Evolutionary conservation across 2,888 invertebrate genomes (phyloP), one percentile per base, ranked within the genome.

Genomic region (Baronia brevicornis): DNA sequence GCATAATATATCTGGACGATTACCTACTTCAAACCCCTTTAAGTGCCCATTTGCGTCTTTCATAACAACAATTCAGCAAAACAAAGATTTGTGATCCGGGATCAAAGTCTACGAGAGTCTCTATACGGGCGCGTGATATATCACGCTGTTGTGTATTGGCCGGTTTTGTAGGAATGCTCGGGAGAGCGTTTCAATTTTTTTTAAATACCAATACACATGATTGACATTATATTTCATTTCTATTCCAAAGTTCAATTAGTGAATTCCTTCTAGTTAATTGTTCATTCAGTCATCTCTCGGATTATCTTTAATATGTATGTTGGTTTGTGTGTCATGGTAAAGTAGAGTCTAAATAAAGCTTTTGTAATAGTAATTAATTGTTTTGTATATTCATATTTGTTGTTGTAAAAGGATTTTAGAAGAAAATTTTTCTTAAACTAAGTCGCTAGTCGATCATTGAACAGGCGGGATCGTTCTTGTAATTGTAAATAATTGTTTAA

Each of bases 101-200:
- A 44, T 36, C 55, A 51, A 56, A 56, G 58, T 56, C 54, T 48
- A 10, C 28, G 20, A n/a, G 20, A 5, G 17, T 15, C 9, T 20
- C 29, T 18, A 22, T 29, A 3, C 21, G 8, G 7, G 3, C 17
- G 35, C 35, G 35, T 35, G 35, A 25, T 35, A 6, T 7, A n/a
- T 12, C 14, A n/a, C 14, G 14, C 9, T 15, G 19, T 1, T 11
- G 13, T 19, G 11, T 14, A 19, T 32, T 12, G 14, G 32, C 32
- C 5, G 2, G 11, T 25, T 19, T 7, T 18, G 2, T 3, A n/a
- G 3, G 4, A 22, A 9, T 12, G n/a, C 22, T 19, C 4, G 8
- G 17, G 3, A 22, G 12, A 2, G 2, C 7, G 7, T 18, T 27
- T 24, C 13, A 10, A 13, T 11, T 15, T 13, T 15, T 25, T 6